Base-by-base conservation (phyloP, 2,113 vertebrate genomes). In the Gallinago media region DNA sequence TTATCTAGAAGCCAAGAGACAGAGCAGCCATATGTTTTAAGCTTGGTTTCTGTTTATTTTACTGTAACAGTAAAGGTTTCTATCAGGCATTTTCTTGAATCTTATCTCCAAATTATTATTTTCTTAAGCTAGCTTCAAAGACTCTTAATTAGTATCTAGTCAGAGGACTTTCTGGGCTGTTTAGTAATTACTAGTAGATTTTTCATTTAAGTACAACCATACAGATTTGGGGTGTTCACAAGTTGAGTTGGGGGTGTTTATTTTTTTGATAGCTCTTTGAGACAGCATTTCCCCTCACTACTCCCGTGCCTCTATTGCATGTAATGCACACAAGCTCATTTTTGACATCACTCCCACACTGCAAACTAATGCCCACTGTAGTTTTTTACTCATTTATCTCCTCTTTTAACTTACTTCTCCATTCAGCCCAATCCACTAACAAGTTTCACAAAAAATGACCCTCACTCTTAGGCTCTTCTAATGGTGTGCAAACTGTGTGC, bases 291-390 rank as follows among this genome's bases (percentile, higher is more conserved):
- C 50, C 10, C 12, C 21, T 44, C 44, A 32, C 18, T 20, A 6
- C 14, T 66, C 23, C 25, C 25, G n/a, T 50, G 29, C 61, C 26
- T 29, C 12, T 61, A 1, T 0, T 46, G 27, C 34, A 18, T 9
- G 11, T 50, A 36, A 71, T 4, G 17, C 15, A 59, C 15, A 32
- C 8, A 63, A 31, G 42, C 27, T 65, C 31, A 10, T 42, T 44
- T 52, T 15, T 78, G 29, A 47, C 40, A 50, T 3, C 27, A 10
- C 32, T 56, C 25, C 77, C 44, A 8, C 50, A 26, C 38, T 55
- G n/a, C 66, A 85, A 29, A 31, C n/a, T 9, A 25, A 6, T 3
- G 36, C 25, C 12, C 19, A 38, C 13, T 44, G 27, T 6, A 15
- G 17, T 26, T 52, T 32, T 22, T 47, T 50, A 68, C 0, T 0